Percentiles rank a stretch among this genome's conserved stretches.
These are phyloP conservation scores for Pterophyllum scalare DNA, from an alignment of 2,113 vertebrate genomes.

Conservation along the genomic window DNA sequence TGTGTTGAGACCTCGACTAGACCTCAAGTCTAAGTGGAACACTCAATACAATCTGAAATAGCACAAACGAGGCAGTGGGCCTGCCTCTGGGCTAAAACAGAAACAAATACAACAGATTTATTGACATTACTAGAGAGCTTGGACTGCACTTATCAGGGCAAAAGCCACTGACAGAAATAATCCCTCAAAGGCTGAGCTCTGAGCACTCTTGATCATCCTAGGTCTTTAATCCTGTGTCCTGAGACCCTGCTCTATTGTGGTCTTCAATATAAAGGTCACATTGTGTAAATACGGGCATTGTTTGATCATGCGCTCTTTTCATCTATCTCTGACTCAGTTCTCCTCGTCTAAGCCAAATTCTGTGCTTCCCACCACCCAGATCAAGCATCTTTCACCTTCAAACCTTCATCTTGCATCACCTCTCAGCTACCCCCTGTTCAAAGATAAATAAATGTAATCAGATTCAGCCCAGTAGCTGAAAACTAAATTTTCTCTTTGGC, in stretches of 20 bases:
- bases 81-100: neutral
- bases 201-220: constrained; percentile 1
- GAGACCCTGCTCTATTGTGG: constrained; percentile 27
- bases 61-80: neutral
- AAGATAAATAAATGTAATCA: constrained; percentile 2
- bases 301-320: constrained; percentile 40
- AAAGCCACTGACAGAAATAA: constrained; percentile 34
- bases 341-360: constrained; percentile 7
- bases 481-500: neutral
- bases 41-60: neutral
- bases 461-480: neutral
- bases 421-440: neutral
- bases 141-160: constrained; percentile 7
- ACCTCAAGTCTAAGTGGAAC: neutral
- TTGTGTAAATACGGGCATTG: constrained; percentile 19
- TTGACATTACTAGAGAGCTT: neutral
- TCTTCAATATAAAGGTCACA: constrained; percentile 21
- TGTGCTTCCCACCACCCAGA: constrained; percentile 7
- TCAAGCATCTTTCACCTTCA: constrained; percentile 27
- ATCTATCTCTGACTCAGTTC: constrained; percentile 22
- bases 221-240: constrained; percentile 16
- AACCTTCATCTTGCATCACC: constrained; percentile 27
- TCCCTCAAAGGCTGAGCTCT: constrained; percentile 30
- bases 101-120: neutral
- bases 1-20: neutral